These are phyloP conservation scores for Eutrigla gurnardus DNA, from an alignment of 2,797 vertebrate genomes.

Conservation along the genomic window DNA sequence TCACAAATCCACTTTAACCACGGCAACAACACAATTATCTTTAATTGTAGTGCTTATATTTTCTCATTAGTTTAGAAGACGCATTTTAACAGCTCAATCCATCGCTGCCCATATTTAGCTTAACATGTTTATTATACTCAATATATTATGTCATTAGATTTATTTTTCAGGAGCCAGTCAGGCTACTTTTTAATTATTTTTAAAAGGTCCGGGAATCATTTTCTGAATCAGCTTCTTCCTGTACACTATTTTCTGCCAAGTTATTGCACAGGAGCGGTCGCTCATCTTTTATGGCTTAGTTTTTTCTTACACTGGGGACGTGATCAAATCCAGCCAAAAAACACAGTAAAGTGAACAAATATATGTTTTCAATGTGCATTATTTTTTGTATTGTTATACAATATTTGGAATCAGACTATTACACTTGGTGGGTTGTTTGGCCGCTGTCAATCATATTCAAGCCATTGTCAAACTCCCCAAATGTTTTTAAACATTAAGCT, in stretches of 20 bases:
- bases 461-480: too few species aligned
- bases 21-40: not conserved
- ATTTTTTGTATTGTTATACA: too few species aligned
- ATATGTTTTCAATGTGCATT: too few species aligned
- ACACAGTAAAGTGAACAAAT: too few species aligned
- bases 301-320: not conserved
- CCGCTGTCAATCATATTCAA: too few species aligned
- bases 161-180: too few species aligned
- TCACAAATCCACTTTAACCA: conserved; percentile 34
- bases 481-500: too few species aligned
- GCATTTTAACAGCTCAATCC: not conserved
- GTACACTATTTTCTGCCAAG: not conserved
- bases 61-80: not conserved
- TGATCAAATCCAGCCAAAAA: too few species aligned
- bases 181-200: not conserved
- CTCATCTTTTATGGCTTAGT: not conserved
- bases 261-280: not conserved
- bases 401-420: too few species aligned
- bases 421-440: too few species aligned
- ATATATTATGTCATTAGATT: too few species aligned
- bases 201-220: not conserved
- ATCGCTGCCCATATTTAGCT: not conserved
- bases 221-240: not conserved
- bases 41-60: not conserved
- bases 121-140: not conserved